A percentile compares a stretch with the other conserved stretches of the same genome.
Evolutionary conservation across 2,797 vertebrate genomes (phyloP).

Genomic region (Phrynocephalus vlangalii): DNA sequence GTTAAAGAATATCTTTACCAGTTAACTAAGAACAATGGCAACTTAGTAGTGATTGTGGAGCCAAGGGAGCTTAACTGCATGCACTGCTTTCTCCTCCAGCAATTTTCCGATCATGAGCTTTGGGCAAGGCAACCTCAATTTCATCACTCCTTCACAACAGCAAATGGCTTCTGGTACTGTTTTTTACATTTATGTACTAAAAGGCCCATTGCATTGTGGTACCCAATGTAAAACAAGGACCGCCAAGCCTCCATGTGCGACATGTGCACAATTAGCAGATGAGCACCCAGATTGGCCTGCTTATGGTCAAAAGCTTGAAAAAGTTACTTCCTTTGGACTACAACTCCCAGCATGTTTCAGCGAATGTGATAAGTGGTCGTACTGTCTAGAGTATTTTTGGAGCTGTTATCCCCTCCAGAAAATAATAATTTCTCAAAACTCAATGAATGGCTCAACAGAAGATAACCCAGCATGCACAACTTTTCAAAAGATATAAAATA

Average conservation of each 20-base stretch:
- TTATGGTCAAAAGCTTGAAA: neutral
- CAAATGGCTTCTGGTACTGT: neutral
- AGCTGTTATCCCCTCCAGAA: neutral
- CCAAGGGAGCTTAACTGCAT: conserved; percentile 18
- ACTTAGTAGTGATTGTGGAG: conserved; percentile 28
- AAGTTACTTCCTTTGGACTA: neutral
- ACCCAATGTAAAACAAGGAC: neutral
- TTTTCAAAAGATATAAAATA: neutral
- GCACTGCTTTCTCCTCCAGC: conserved; percentile 11
- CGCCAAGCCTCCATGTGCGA: neutral
- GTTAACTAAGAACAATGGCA: conserved; percentile 43
- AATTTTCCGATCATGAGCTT: conserved; percentile 4
- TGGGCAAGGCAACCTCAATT: neutral
- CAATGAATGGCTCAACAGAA: neutral
- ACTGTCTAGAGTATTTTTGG: neutral
- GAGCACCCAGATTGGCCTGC: neutral
- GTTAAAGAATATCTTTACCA: conserved; percentile 38
- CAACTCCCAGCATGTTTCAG: neutral
- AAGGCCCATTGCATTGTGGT: neutral
- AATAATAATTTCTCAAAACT: neutral
- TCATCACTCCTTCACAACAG: neutral
- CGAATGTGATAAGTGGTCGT: neutral
- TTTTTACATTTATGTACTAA: neutral
- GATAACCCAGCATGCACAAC: neutral
- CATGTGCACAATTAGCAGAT: neutral